Conservation (phyloP, 2,888 invertebrate genomes). For the Suillia variegata region DNA sequence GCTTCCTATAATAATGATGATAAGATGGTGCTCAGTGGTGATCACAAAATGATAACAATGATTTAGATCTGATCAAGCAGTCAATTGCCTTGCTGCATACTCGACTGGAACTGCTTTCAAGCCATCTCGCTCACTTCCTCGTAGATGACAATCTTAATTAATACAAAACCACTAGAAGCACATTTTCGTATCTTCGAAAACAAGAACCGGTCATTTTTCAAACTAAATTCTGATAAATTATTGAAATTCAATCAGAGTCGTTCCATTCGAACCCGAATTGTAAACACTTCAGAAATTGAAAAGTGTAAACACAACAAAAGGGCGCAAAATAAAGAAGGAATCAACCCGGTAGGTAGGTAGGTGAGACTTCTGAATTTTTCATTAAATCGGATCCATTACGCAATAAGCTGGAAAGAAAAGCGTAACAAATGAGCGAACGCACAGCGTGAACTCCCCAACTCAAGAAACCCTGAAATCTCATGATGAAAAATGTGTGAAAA, state of each 20-base stretch:
- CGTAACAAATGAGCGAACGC: slow-evolving; percentile 21
- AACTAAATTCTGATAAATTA: background rate
- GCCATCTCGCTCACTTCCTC: too few relatives aligned
- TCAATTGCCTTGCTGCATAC: too few relatives aligned
- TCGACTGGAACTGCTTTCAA: too few relatives aligned
- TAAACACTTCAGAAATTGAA: background rate
- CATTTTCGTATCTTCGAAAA: too few relatives aligned
- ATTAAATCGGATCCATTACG: slow-evolving; percentile 2
- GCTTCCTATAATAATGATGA: too few relatives aligned
- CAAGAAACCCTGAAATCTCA: background rate
- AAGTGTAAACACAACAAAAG: background rate
- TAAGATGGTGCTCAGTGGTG: too few relatives aligned
- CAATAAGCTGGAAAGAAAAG: slow-evolving; percentile 13
- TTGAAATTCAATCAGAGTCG: background rate
- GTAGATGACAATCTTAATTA: too few relatives aligned
- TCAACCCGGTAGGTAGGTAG: slow-evolving; percentile 1
- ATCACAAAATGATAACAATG: too few relatives aligned
- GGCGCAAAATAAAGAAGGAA: background rate
- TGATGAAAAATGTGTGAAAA: slow-evolving; percentile 16
- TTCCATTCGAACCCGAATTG: too few relatives aligned
- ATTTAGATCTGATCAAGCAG: too few relatives aligned
- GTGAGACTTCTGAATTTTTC: background rate
- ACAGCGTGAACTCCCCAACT: background rate
- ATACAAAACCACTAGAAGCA: too few relatives aligned
- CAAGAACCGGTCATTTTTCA: background rate